These are phyloP conservation scores for Lasiurus cinereus DNA, from an alignment of 2,113 vertebrate genomes.

Conservation along the genomic window DNA sequence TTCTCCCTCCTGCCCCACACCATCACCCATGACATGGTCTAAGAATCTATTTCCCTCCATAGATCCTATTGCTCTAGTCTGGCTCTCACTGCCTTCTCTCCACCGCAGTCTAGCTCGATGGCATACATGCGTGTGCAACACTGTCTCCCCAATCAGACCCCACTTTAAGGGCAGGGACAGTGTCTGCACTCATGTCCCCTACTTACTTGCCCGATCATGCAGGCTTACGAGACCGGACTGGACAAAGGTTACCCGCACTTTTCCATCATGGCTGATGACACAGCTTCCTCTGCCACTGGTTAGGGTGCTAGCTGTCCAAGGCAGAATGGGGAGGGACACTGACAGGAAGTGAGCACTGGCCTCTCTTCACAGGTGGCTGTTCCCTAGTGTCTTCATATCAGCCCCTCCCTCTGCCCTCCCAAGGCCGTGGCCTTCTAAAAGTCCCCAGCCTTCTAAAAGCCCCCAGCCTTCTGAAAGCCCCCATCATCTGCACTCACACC, in stretches of 20 bases:
- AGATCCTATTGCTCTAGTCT: background rate
- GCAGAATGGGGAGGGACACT: background rate
- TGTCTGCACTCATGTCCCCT: background rate
- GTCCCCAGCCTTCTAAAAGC: no score
- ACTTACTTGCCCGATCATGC: background rate
- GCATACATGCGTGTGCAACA: fast-evolving
- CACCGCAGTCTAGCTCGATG: background rate
- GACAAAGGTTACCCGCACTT: background rate
- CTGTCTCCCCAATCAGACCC: background rate
- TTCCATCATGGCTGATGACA: background rate
- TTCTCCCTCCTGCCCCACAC: no score
- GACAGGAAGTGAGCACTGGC: background rate
- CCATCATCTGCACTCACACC: background rate
- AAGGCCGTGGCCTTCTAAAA: background rate
- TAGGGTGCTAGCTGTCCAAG: background rate
- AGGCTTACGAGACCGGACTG: background rate
- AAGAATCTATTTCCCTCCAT: background rate
- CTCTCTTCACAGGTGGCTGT: background rate
- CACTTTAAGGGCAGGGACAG: background rate
- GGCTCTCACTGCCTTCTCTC: background rate
- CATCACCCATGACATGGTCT: background rate
- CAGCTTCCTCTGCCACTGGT: background rate
- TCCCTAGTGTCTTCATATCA: background rate
- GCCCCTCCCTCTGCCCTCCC: background rate
- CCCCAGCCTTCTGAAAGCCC: background rate